These are phyloP conservation scores for Cataglyphis albicans DNA, from an alignment of 2,888 invertebrate species.

Conservation along the genomic window DNA sequence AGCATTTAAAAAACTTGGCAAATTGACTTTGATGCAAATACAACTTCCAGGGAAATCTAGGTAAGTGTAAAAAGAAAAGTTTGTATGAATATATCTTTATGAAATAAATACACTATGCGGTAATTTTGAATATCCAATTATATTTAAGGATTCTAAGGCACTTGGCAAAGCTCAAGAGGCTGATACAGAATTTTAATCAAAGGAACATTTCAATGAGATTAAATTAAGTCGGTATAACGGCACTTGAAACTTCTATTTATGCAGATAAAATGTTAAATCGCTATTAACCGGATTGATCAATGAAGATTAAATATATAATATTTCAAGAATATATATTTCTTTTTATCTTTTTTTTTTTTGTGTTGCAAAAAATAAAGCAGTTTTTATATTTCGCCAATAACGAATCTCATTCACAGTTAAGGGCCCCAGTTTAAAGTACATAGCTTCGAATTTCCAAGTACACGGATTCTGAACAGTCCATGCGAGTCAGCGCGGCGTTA, in stretches of 20 bases:
- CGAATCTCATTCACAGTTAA: constrained; percentile 27
- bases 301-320: neutral
- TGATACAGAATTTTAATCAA: constrained; percentile 47
- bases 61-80: constrained; percentile 26
- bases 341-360: neutral
- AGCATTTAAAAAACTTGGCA: neutral
- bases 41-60: neutral
- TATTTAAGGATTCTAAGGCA: constrained; percentile 25
- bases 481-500: constrained; percentile 35
- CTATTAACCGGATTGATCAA: neutral
- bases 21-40: constrained; percentile 7
- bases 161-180: constrained; percentile 28
- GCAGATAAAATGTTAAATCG: constrained; percentile 14
- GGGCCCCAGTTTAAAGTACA: constrained; percentile 18
- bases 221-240: constrained; percentile 33
- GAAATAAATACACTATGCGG: constrained; percentile 20
- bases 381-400: neutral
- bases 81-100: constrained; percentile 11
- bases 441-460: constrained; percentile 47
- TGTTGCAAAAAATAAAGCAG: neutral
- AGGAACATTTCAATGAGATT: constrained; percentile 19
- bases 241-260: constrained; percentile 12
- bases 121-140: constrained; percentile 46
- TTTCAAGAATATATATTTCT: constrained; percentile 14
- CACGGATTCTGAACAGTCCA: constrained; percentile 38